Conservation (phyloP, 1,140 invertebrate species). For the Geopemphigus sp. region DNA sequence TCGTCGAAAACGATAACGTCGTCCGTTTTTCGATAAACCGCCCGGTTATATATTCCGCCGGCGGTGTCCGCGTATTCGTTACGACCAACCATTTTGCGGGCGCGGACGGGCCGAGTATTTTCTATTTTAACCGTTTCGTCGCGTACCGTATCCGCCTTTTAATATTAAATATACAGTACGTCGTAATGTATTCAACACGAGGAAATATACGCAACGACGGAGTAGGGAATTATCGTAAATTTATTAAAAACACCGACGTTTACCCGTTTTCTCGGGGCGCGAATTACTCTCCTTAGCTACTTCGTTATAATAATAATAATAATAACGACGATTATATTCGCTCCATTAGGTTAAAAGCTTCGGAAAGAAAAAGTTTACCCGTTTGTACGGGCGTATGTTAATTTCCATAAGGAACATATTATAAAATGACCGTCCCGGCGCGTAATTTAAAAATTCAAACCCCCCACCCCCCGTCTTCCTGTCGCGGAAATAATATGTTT, state of each 20-base stretch:
- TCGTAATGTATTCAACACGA: neutral
- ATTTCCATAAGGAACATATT: conserved; percentile 1
- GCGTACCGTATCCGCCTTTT: neutral
- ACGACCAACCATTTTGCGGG: too few species aligned
- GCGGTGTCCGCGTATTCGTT: too few species aligned
- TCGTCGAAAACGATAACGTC: too few species aligned
- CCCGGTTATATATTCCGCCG: too few species aligned
- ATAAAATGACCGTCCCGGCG: conserved; percentile 10
- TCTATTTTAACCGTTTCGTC: too few species aligned
- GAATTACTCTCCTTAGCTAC: neutral
- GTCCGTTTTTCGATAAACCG: too few species aligned
- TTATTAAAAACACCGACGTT: neutral
- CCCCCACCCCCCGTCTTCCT: too few species aligned
- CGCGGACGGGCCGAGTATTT: too few species aligned
- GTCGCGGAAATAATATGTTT: neutral
- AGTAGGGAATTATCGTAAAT: conserved; percentile 16
- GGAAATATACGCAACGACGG: neutral
- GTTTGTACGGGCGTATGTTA: conserved; percentile 15
- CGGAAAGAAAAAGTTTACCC: conserved; percentile 14
- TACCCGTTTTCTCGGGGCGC: neutral
- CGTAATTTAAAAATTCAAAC: neutral
- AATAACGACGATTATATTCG: conserved; percentile 1
- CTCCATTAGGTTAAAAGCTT: conserved; percentile 43
- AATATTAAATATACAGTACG: conserved; percentile 6
- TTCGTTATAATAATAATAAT: neutral